Evolutionary conservation across 2,113 vertebrate species (phyloP).

Genomic region (Hypomesus transpacificus): DNA sequence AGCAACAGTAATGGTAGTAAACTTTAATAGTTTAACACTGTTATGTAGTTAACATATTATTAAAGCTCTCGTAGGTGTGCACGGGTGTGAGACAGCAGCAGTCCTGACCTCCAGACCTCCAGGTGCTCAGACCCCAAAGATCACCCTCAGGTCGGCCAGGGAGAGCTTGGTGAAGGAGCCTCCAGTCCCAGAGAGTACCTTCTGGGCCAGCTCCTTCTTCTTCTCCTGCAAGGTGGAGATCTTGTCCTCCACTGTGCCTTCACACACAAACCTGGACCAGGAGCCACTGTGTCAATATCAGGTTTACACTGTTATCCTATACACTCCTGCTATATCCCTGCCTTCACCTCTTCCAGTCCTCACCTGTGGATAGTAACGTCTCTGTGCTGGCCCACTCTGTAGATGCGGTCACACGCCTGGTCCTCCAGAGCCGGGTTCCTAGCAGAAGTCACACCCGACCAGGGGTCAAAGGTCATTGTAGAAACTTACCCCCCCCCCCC

Average conservation of each 20-base stretch:
- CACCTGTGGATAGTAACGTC: conserved; percentile 93
- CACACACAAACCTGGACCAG: conserved; percentile 84
- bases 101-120: neutral
- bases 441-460: conserved; percentile 1
- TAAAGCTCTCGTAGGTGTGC: no score
- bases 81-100: no score
- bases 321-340: no score
- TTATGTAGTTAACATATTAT: no score
- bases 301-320: no score
- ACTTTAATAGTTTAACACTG: no score
- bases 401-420: conserved; percentile 94
- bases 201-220: conserved; percentile 90
- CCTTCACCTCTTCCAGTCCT: neutral
- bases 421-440: conserved; percentile 97
- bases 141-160: conserved; percentile 85
- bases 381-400: conserved; percentile 86
- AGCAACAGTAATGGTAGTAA: no score
- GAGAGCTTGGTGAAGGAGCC: conserved; percentile 82
- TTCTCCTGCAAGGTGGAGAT: conserved; percentile 83
- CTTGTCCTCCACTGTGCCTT: conserved; percentile 92
- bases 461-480: neutral
- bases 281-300: neutral
- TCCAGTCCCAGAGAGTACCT: conserved; percentile 84
- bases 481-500: no score
- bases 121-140: conserved; percentile 77